These are phyloP conservation scores for Antechinus stuartii DNA, from an alignment of 2,113 vertebrate species.

Conservation along the genomic window DNA sequence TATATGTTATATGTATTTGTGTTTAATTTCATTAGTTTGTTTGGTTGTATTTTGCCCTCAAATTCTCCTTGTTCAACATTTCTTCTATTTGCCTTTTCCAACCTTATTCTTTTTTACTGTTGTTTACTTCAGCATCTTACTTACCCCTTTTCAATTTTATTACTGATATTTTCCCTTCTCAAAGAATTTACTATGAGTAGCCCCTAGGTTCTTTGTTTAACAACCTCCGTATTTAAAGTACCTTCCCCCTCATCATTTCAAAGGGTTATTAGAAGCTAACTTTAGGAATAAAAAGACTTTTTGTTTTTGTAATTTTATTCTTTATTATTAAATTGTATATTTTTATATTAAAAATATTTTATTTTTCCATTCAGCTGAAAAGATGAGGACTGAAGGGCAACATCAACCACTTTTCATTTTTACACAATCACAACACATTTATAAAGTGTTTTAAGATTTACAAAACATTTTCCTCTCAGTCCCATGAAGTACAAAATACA, in stretches of 20 bases:
- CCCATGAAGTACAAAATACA: neutral
- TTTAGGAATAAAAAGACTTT: slow-evolving; percentile 33
- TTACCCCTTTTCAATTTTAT: slow-evolving; percentile 17
- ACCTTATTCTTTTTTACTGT: slow-evolving; percentile 47
- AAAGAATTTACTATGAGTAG: neutral
- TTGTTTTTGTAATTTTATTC: slow-evolving; percentile 38
- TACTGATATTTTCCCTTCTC: slow-evolving; percentile 37
- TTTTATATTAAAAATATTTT: slow-evolving; percentile 31
- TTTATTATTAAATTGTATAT: neutral
- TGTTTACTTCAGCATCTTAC: slow-evolving; percentile 24
- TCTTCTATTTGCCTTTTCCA: slow-evolving; percentile 49
- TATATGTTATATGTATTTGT: neutral
- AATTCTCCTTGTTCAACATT: slow-evolving; percentile 49
- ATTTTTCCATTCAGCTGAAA: slow-evolving; percentile 22
- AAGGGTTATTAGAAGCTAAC: slow-evolving; percentile 50
- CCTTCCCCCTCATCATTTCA: neutral
- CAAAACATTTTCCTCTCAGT: neutral
- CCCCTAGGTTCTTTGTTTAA: slow-evolving; percentile 28
- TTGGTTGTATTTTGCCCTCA: slow-evolving; percentile 5
- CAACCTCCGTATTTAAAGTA: slow-evolving; percentile 16
- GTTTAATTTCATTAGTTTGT: slow-evolving; percentile 57
- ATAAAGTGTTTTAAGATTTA: neutral
- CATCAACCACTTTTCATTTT: neutral
- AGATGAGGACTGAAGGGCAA: neutral
- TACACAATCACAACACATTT: neutral